A percentile compares a stretch with the other conserved stretches of the same genome.
Evolutionary conservation across 2,888 invertebrate genomes (phyloP).

Genomic region (Girardia tigrina): DNA sequence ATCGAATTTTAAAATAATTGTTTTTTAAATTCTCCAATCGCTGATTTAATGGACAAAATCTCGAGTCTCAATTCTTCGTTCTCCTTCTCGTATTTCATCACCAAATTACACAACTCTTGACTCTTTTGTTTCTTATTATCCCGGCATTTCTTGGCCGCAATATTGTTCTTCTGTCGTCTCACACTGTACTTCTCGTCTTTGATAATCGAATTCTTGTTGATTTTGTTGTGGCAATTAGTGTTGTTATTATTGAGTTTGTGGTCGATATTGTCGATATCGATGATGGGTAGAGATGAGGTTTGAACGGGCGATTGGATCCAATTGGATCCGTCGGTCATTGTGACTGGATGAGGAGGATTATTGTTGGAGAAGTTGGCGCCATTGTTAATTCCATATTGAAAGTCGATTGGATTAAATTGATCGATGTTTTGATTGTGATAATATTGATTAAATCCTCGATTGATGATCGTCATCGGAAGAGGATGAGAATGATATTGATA

Average conservation of each 20-base stretch:
- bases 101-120: constrained; percentile 14
- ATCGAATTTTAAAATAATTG: neutral
- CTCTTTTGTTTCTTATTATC: constrained; percentile 5
- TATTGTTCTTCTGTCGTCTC: constrained; percentile 16
- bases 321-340: too few species aligned
- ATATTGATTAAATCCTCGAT: too few species aligned
- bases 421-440: neutral
- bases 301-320: too few species aligned
- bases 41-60: neutral
- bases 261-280: too few species aligned
- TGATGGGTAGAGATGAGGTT: too few species aligned
- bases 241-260: too few species aligned
- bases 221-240: too few species aligned
- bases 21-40: constrained; percentile 9
- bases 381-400: neutral
- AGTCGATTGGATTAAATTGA: neutral
- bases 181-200: constrained; percentile 9
- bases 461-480: too few species aligned
- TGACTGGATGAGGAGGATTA: too few species aligned
- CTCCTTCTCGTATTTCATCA: constrained; percentile 2
- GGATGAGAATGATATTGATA: neutral
- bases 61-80: neutral
- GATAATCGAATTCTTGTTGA: neutral
- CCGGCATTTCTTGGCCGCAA: neutral
- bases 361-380: neutral